Evolutionary conservation across 1,140 invertebrate genomes (phyloP).

Genomic region (Zeugodacus cucurbitae): DNA sequence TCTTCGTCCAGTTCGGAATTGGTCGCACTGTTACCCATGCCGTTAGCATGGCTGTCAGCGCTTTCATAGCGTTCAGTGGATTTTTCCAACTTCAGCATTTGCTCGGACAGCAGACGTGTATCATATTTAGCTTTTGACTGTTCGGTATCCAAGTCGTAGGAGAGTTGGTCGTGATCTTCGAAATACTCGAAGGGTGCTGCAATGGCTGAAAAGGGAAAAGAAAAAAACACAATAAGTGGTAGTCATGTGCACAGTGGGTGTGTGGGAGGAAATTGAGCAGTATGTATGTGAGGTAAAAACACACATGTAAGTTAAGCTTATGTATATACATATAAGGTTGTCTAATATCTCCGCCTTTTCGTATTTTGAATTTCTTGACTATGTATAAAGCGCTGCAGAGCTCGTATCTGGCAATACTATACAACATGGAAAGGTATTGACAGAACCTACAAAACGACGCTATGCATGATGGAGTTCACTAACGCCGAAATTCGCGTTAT

Average conservation of each 20-base stretch:
- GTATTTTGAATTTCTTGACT: no score
- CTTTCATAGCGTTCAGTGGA: conserved; percentile 44
- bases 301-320: no score
- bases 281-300: no score
- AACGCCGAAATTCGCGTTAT: no score
- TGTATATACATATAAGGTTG: no score
- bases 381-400: no score
- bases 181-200: conserved; percentile 55
- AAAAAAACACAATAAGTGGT: neutral
- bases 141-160: conserved; percentile 62
- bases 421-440: no score
- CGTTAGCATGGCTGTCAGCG: conserved; percentile 9
- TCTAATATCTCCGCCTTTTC: no score
- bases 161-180: conserved; percentile 58
- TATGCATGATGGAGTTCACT: no score
- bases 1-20: conserved; percentile 33
- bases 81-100: conserved; percentile 55
- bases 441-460: no score
- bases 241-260: neutral
- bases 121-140: conserved; percentile 65
- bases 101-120: conserved; percentile 61
- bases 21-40: neutral
- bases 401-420: no score
- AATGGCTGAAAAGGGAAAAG: neutral
- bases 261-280: neutral